Evolutionary conservation across 2,797 vertebrate species (phyloP), one percentile per base, ranked within the genome.

Genomic region (Odontamblyopus rebecca): DNA sequence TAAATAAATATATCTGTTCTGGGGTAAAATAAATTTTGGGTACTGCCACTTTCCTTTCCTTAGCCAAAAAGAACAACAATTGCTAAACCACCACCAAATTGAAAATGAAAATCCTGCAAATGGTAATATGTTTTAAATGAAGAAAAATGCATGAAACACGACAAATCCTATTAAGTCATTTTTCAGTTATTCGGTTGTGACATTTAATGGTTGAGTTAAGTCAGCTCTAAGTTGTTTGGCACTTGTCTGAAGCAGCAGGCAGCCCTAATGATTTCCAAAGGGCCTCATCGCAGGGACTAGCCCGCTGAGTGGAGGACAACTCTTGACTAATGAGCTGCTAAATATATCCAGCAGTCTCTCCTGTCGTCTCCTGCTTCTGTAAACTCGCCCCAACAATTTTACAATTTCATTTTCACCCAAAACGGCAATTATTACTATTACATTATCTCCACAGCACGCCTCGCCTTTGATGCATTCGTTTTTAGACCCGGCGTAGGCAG

Each of bases 251-350:
- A 88, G 84, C 85, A 87, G 87, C 86, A 89, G 85, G 89, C 88
- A 81, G 83, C 88, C 82, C 67, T 89, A 91, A 92, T 90, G 89
- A 89, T 90, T 90, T 91, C 85, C 83, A 87, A 90, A 88, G 80
- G 86, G 86, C 86, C 85, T 89, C 90, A 81, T 91, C 85, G 78
- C 76, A 88, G 82, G 79, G 82, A 89, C 89, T 88, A 83, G 82
- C 86, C 85, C 71, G 87, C 88, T 88, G 89, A 91, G 88, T 76
- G 82, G 78, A 89, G 89, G 88, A 89, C 88, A 88, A 88, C 86
- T 88, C 88, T 38, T 86, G 88, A 90, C 88, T 93, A 91, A 93
- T 90, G 89, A 91, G 87, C 91, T 88, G 89, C 91, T 92, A 92
- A 90, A 93, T 92, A 91, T 92, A 93, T 89, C 89, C 84, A 77